phyloP scores from a whole-genome alignment of 2,113 vertebrate genomes.

The Balaeniceps rex region DNA sequence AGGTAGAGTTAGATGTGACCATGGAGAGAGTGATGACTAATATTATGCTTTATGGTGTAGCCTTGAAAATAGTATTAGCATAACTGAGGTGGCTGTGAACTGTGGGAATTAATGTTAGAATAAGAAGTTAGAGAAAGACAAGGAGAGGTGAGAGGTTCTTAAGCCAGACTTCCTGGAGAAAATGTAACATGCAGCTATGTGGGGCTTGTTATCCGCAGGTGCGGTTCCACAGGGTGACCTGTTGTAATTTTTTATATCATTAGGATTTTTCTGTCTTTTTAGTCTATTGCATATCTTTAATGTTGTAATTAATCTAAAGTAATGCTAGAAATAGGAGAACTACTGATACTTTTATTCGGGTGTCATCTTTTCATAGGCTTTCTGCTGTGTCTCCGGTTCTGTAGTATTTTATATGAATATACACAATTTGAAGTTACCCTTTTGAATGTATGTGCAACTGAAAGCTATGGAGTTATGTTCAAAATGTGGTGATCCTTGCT shows the following conservation, averaged over 20 bases:
- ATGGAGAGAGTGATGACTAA: neutral
- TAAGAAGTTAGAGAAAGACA: neutral
- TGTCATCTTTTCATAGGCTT: neutral
- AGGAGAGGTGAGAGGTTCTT: neutral
- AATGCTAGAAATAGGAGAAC: neutral
- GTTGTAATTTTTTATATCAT: neutral
- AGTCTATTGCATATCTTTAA: neutral
- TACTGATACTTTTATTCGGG: neutral
- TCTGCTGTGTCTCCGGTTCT: neutral
- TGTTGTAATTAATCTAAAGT: neutral
- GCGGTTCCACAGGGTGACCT: accelerated
- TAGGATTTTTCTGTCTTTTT: neutral
- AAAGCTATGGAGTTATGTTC: neutral
- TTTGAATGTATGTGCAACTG: neutral
- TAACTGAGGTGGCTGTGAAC: neutral
- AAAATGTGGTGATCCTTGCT: neutral
- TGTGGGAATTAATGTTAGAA: neutral
- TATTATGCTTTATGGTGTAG: neutral
- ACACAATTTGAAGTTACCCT: neutral
- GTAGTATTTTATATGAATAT: neutral
- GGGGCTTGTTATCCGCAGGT: neutral
- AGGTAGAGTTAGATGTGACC: neutral
- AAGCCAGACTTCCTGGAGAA: neutral
- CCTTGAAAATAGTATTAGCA: neutral
- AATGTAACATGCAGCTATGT: neutral